Percentiles rank a stretch among this genome's conserved stretches.
phyloP scores from a whole-genome alignment of 2,113 vertebrate species.

The Gymnarchus niloticus region DNA sequence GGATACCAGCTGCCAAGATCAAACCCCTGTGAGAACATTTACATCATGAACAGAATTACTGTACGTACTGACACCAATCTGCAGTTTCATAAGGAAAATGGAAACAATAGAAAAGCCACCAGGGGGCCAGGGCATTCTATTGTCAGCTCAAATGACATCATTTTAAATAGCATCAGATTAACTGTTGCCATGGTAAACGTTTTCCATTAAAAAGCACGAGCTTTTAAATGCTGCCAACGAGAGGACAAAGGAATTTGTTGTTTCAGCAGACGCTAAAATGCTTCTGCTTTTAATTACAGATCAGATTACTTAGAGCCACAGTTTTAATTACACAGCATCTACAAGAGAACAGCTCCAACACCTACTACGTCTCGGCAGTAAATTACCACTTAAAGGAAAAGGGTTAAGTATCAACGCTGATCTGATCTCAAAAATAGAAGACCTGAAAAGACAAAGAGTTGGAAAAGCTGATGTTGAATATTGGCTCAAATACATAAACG shows the following conservation, averaged over 20 bases:
- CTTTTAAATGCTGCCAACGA: neutral
- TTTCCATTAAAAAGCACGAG: neutral
- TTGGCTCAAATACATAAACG: neutral
- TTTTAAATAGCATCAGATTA: neutral
- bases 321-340: too few species aligned
- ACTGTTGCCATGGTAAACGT: neutral
- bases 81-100: neutral
- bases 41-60: neutral
- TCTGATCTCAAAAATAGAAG: neutral
- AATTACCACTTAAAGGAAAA: neutral
- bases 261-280: neutral
- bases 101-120: constrained; percentile 1
- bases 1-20: neutral
- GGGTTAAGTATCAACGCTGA: neutral
- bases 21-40: neutral
- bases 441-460: neutral
- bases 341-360: too few species aligned
- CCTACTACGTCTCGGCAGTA: neutral
- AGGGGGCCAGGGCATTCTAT: neutral
- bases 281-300: neutral
- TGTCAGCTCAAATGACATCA: neutral
- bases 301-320: too few species aligned
- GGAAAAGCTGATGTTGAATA: neutral
- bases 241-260: neutral
- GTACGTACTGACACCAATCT: neutral